A percentile compares a stretch with the other conserved stretches of the same genome.
Conservation (phyloP, 2,888 invertebrate species). For the Drosophila eohydei region DNA sequence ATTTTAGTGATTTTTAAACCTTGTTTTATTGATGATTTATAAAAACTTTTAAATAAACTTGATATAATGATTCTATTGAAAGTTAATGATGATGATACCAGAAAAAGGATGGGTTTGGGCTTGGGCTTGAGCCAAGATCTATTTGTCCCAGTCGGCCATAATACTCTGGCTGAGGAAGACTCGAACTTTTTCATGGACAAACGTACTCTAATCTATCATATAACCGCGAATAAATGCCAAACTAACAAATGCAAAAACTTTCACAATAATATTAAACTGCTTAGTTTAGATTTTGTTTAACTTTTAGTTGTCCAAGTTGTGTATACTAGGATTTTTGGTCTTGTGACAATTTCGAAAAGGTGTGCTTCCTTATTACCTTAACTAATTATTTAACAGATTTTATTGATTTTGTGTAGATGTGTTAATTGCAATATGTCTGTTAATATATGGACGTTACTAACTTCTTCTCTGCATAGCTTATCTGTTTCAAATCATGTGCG, state of each 20-base stretch:
- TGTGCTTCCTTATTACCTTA: constrained; percentile 12
- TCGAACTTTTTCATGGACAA: background rate
- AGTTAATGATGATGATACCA: background rate
- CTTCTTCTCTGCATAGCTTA: background rate
- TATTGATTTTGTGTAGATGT: constrained; percentile 4
- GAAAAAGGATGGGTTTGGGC: background rate
- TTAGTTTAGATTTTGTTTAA: background rate
- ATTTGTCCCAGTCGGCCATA: background rate
- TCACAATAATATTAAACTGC: background rate
- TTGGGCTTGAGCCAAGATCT: background rate
- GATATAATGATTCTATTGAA: too few species aligned
- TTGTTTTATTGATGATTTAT: background rate
- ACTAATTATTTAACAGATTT: constrained; percentile 3
- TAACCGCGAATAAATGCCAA: background rate
- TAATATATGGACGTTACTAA: background rate
- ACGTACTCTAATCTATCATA: background rate
- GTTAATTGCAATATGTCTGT: constrained; percentile 3
- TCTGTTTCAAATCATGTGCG: constrained; percentile 7
- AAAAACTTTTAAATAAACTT: background rate
- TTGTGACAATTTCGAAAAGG: background rate
- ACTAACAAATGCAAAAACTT: background rate
- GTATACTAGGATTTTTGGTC: background rate
- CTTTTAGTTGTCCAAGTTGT: background rate
- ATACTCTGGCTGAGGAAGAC: background rate
- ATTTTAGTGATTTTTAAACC: background rate